A percentile compares a stretch with the other conserved stretches of the same genome.
Conservation (phyloP, 2,888 invertebrate species). For the Blera fallax region DNA sequence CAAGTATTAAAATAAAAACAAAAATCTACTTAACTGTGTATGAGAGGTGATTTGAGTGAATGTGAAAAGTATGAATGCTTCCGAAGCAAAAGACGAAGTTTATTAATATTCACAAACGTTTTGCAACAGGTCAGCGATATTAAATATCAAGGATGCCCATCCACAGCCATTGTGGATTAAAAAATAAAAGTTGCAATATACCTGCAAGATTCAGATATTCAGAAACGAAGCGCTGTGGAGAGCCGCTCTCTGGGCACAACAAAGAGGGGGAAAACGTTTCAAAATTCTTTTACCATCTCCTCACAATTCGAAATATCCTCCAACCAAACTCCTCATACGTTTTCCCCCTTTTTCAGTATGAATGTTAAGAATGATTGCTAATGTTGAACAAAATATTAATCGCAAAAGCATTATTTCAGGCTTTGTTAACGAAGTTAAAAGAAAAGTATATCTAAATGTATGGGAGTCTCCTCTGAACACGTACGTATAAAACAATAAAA, state of each 20-base stretch:
- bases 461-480: slow-evolving; percentile 74
- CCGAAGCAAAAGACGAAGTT: slow-evolving; percentile 68
- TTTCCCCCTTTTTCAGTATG: slow-evolving; percentile 70
- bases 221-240: slow-evolving; percentile 43
- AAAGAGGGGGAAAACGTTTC: slow-evolving; percentile 49
- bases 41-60: slow-evolving; percentile 65
- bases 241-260: slow-evolving; percentile 65
- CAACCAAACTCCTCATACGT: background rate
- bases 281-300: background rate
- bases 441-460: slow-evolving; percentile 71
- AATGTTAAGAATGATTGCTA: slow-evolving; percentile 76
- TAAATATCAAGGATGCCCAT: slow-evolving; percentile 63
- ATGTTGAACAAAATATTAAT: slow-evolving; percentile 77
- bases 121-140: slow-evolving; percentile 72
- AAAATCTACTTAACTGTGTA: slow-evolving; percentile 52
- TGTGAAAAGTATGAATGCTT: slow-evolving; percentile 67
- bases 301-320: slow-evolving; percentile 17
- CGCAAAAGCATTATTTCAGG: slow-evolving; percentile 78
- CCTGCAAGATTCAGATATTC: slow-evolving; percentile 34
- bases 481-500: slow-evolving; percentile 76
- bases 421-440: slow-evolving; percentile 74
- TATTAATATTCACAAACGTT: slow-evolving; percentile 73
- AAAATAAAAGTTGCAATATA: slow-evolving; percentile 34
- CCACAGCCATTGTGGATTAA: slow-evolving; percentile 62
- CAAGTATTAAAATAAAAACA: slow-evolving; percentile 48